Evolutionary conservation across 1,140 invertebrate species (phyloP).

Genomic region (Halictus rubicundus): DNA sequence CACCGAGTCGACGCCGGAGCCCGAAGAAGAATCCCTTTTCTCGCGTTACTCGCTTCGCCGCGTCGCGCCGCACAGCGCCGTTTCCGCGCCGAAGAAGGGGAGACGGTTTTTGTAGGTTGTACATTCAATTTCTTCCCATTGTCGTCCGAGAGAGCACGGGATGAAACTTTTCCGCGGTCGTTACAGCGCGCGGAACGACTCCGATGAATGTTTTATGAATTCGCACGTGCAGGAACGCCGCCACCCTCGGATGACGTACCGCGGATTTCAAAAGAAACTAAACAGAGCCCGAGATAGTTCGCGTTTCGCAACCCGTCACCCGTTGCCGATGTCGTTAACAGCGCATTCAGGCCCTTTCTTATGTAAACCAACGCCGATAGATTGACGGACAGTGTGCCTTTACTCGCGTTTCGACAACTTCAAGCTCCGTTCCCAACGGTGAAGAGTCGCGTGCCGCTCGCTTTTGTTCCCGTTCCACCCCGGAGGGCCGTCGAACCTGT

Average conservation of each 20-base stretch:
- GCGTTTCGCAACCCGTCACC: neutral
- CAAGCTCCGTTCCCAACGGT: neutral
- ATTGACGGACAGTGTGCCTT: neutral
- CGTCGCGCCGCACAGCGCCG: no score
- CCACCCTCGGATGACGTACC: constrained; percentile 21
- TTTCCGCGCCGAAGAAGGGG: neutral
- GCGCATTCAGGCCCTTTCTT: constrained; percentile 9
- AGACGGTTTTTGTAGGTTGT: constrained; percentile 49
- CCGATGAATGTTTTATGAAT: constrained; percentile 66
- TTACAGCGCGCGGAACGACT: constrained; percentile 57
- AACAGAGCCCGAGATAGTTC: neutral
- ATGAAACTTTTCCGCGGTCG: constrained; percentile 26
- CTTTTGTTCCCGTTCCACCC: neutral
- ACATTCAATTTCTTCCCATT: constrained; percentile 57
- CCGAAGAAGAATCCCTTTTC: neutral
- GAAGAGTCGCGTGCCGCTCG: neutral
- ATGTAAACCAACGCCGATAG: constrained; percentile 29
- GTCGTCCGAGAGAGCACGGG: constrained; percentile 38
- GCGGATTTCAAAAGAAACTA: constrained; percentile 16
- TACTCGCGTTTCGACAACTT: neutral
- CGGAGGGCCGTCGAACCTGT: neutral
- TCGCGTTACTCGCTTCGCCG: constrained; percentile 6
- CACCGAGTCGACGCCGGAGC: neutral
- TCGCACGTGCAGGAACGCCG: constrained; percentile 31
- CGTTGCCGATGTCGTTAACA: constrained; percentile 24